A percentile compares a stretch with the other conserved stretches of the same genome.
Conservation (phyloP, 1,140 invertebrate species). For the Drosophila quadrilineata region DNA sequence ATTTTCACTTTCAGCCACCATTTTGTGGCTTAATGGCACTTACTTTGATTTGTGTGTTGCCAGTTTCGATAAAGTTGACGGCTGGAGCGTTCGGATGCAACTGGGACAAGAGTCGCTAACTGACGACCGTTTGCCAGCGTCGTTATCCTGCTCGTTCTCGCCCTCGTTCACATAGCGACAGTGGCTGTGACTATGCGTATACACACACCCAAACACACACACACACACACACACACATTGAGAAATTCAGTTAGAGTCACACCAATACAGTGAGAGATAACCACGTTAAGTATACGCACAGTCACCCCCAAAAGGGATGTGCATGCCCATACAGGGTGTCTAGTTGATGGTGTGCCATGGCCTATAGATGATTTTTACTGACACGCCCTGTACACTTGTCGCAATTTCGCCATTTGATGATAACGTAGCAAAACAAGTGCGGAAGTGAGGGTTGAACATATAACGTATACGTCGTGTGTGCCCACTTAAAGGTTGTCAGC, state of each 20-base stretch:
- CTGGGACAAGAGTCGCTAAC: conserved; percentile 73
- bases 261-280: too few relatives aligned
- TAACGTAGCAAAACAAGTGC: conserved; percentile 33
- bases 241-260: too few relatives aligned
- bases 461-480: conserved; percentile 59
- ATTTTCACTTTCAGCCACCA: not conserved
- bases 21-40: conserved; percentile 8
- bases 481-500: conserved; percentile 7
- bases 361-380: not conserved
- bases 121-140: conserved; percentile 56
- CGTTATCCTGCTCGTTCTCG: conserved; percentile 44
- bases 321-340: conserved; percentile 44
- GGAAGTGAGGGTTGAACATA: conserved; percentile 52
- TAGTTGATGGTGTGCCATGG: too few relatives aligned
- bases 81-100: conserved; percentile 79
- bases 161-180: conserved; percentile 41
- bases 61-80: conserved; percentile 69
- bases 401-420: conserved; percentile 64
- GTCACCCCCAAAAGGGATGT: conserved; percentile 42
- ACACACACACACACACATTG: conserved; percentile 32
- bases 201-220: conserved; percentile 33
- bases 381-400: conserved; percentile 47
- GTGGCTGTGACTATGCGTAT: conserved; percentile 47
- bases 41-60: conserved; percentile 64
- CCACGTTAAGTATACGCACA: conserved; percentile 61